Base-by-base conservation (phyloP, 2,888 invertebrate species). In the Hirtodrosophila trivittata region DNA sequence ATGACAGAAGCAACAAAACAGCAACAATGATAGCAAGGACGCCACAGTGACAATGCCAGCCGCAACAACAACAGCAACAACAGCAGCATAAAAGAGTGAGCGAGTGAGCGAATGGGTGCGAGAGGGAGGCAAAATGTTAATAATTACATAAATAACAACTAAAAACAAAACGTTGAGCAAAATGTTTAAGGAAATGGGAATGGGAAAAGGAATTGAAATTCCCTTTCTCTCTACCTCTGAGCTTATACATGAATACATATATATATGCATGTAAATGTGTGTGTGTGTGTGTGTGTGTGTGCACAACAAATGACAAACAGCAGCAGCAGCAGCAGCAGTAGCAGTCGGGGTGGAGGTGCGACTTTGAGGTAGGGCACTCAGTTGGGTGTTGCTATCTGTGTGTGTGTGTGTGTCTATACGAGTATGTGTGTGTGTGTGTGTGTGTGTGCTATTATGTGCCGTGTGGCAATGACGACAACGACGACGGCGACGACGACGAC, bases 131-230 rank as follows among this genome's bases (percentile, higher is more conserved):
- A 72, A 83, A 83, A 80, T 80, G 72, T 86, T 80, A 86, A 80
- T 80, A 80, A 80, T 80, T 80, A 84, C 86, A 80, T 80, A 80
- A 80, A 80, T 86, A 73, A 86, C 77, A 86, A 76, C 82, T 63
- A 77, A 77, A 86, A 83, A 68, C 86, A 74, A 78, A 66, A 64
- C 59, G 77, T 42, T 32, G 69, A 58, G 66, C 52, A 80, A 73
- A 77, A 68, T 55, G 60, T 73, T 57, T 56, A 47, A 59, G 60
- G 47, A 54, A 64, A 60, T 64, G 54, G 50, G 18, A 32, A 38
- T 37, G 10, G 21, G 13, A 42, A 18, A 47, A 58, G 52, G 55
- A 65, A 52, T 39, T 63, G 35, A 30, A 28, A 28, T 38, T 64
- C 64, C 49, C 65, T 32, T 39, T 46, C 47, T 65, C 47, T 66